Conservation (phyloP, 2,797 vertebrate genomes). For the Prionace glauca region DNA sequence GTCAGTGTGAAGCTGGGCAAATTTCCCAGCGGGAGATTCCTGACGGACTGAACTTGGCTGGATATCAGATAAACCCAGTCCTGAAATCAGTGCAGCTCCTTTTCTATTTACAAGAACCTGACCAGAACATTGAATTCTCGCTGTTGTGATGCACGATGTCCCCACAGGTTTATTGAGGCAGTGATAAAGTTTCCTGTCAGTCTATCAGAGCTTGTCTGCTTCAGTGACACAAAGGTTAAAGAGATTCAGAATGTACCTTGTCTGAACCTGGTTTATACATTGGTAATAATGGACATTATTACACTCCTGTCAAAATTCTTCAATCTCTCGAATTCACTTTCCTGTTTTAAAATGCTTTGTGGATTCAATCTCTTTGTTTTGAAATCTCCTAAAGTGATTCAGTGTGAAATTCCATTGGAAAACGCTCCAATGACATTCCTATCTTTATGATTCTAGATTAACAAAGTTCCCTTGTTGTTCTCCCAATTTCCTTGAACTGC, state of each 20-base stretch:
- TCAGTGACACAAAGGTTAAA: not conserved
- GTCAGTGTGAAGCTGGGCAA: too few relatives aligned
- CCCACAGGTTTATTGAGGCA: not conserved
- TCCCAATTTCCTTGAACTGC: not conserved
- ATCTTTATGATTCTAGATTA: not conserved
- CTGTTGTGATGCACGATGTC: not conserved
- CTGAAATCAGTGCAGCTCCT: not conserved
- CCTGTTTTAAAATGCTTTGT: not conserved
- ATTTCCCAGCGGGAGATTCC: too few relatives aligned
- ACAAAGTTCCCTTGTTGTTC: not conserved
- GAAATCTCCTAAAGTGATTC: not conserved
- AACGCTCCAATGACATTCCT: not conserved
- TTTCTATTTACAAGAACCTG: not conserved
- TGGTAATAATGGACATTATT: not conserved
- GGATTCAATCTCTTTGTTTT: not conserved
- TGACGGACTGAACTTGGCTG: too few relatives aligned
- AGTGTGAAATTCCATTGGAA: not conserved
- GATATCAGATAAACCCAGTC: not conserved
- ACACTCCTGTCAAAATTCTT: not conserved
- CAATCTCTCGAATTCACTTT: accelerated
- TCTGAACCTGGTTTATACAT: not conserved
- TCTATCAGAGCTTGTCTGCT: not conserved
- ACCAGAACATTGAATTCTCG: not conserved
- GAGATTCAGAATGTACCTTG: not conserved
- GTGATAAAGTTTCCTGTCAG: not conserved